Percentiles rank a stretch among this genome's conserved stretches.
Evolutionary conservation across 2,113 vertebrate species (phyloP).

Genomic region (Sphaerodactylus townsendi): DNA sequence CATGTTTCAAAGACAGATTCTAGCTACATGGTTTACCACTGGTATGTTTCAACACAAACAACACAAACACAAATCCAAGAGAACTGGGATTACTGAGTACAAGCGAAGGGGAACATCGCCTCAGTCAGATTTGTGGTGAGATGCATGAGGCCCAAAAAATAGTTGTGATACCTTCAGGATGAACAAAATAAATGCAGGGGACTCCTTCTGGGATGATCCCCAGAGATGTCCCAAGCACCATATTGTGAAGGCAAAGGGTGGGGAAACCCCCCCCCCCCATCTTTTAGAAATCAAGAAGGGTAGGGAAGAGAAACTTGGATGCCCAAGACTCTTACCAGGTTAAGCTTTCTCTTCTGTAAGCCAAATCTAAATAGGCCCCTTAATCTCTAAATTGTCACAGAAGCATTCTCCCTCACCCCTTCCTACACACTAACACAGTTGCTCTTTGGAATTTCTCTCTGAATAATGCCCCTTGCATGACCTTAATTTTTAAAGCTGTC

Average conservation of each 20-base stretch:
- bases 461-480: not conserved
- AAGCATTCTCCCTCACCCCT: not conserved
- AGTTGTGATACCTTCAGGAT: no score
- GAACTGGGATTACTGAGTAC: no score
- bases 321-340: not conserved
- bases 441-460: not conserved
- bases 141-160: no score
- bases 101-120: no score
- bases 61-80: not conserved
- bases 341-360: not conserved
- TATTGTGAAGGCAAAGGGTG: not conserved
- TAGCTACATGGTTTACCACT: no score
- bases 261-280: not conserved
- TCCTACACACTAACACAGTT: not conserved
- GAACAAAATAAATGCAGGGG: no score
- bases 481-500: not conserved
- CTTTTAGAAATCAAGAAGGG: not conserved
- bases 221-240: not conserved
- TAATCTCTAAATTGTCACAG: not conserved
- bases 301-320: not conserved
- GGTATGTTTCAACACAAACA: no score
- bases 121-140: no score
- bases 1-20: no score
- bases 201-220: not conserved
- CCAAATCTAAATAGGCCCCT: not conserved